Percentiles rank a stretch among this genome's conserved stretches.
Conservation (phyloP, 2,797 vertebrate genomes). For the Poecilia gillii region DNA sequence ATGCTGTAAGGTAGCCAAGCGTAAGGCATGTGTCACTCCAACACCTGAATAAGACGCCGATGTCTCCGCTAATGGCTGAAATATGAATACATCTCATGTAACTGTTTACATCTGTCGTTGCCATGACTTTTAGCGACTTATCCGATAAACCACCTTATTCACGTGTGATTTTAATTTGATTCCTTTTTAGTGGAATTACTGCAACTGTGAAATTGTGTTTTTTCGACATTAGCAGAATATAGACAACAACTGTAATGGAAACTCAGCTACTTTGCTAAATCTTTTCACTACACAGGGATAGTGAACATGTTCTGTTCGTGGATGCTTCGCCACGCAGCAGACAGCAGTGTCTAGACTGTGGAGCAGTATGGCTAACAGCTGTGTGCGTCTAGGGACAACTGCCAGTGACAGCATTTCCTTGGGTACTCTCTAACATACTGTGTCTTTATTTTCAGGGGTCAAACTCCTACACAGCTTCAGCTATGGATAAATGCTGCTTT, state of each 20-base stretch:
- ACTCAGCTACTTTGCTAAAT: background rate
- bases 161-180: too few relatives aligned
- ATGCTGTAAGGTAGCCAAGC: too few relatives aligned
- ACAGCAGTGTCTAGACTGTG: conserved; percentile 32
- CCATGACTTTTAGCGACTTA: too few relatives aligned
- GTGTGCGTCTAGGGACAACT: conserved; percentile 66
- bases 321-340: conserved; percentile 31
- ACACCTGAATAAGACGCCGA: too few relatives aligned
- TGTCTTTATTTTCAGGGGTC: conserved; percentile 80
- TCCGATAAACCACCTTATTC: too few relatives aligned
- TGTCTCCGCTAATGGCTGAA: too few relatives aligned
- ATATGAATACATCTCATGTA: too few relatives aligned
- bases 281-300: conserved; percentile 1
- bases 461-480: conserved; percentile 62
- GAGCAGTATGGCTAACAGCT: conserved; percentile 65
- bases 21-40: too few relatives aligned
- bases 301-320: conserved; percentile 5
- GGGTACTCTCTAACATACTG: conserved; percentile 74
- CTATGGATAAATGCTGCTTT: conserved; percentile 81
- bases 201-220: too few relatives aligned
- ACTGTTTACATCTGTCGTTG: too few relatives aligned
- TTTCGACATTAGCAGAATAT: too few relatives aligned
- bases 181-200: too few relatives aligned
- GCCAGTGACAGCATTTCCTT: conserved; percentile 71
- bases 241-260: background rate